Conservation (phyloP, 2,888 invertebrate species). For the Clepsis dumicolana region DNA sequence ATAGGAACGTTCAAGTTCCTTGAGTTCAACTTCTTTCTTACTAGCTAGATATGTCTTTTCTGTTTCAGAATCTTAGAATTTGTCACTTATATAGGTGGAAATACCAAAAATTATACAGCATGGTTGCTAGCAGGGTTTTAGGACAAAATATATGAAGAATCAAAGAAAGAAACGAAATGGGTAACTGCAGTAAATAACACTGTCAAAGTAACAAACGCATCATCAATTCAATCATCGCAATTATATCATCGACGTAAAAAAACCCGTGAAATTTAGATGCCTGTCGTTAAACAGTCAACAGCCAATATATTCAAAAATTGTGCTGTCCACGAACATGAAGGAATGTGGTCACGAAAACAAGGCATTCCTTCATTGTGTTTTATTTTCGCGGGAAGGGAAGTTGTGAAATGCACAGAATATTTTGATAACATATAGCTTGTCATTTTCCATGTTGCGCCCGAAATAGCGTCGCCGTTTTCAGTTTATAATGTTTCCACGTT, state of each 20-base stretch:
- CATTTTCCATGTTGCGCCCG: slow-evolving; percentile 27
- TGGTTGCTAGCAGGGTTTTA: too few species aligned
- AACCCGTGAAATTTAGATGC: neutral
- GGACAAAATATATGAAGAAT: too few species aligned
- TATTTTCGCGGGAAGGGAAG: slow-evolving; percentile 37
- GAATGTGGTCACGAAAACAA: slow-evolving; percentile 12
- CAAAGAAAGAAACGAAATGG: too few species aligned
- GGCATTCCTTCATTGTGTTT: slow-evolving; percentile 31
- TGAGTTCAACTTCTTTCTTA: too few species aligned
- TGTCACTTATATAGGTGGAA: too few species aligned
- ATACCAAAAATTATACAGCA: too few species aligned
- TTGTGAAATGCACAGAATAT: slow-evolving; percentile 36
- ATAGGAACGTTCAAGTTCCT: too few species aligned
- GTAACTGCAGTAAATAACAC: too few species aligned
- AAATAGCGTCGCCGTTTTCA: slow-evolving; percentile 28
- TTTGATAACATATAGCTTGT: slow-evolving; percentile 41
- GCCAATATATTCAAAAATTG: neutral
- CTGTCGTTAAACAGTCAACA: neutral
- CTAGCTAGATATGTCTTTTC: too few species aligned
- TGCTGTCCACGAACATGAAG: slow-evolving; percentile 15
- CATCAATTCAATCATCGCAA: too few species aligned
- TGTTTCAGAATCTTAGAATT: too few species aligned
- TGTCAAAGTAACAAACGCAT: too few species aligned
- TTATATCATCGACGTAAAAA: neutral
- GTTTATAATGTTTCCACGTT: slow-evolving; percentile 18